Base-by-base conservation (phyloP, 2,888 invertebrate genomes). In the Selenia dentaria region DNA sequence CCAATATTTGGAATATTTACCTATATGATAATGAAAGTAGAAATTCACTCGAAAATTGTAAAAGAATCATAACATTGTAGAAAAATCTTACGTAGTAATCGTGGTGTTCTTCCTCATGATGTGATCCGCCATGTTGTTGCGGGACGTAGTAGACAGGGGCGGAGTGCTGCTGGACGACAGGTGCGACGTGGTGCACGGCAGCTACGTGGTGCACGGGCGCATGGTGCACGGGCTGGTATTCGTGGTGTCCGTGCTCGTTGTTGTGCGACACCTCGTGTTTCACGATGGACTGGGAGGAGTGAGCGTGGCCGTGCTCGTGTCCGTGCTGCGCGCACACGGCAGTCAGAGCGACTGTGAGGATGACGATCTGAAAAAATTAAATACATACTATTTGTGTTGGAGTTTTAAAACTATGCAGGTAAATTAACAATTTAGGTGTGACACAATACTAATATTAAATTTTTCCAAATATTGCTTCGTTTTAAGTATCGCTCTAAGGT, bases 71-170 rank as follows among this genome's bases (percentile, higher is more conserved):
- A 16, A 3, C 4, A 16, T 3, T 3, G 16, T 4, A 16, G 2
- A 16, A 16, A 16, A 16, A 16, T 16, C 77, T 70, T 64, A 80
- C 81, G 38, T 79, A 64, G 38, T 81, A 71, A 26, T 81, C 76
- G 10, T 74, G 67, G 39, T 79, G 73, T 18, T 69, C 64, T 33
- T 63, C 64, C 4, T 66, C 50, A n/a, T 77, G 62, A 11, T 50
- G 50, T 29, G 42, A 27, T 6, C 12, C 20, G 9, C 20, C 29
- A 10, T 38, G 24, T 6, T 29, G 38, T n/a, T 69, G 31, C n/a
- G 54, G 51, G 25, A 48, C 50, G 13, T 61, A 46, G 20, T 61
- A 51, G 6, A 38, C 52, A 3, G 56, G 45, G 0, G 51, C 38
- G 22, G 16, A 50, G 27, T 57, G 52, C 31, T 52, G 47, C 29